These are phyloP conservation scores for Plecotus auritus DNA, from an alignment of 2,113 vertebrate species.

Conservation along the genomic window DNA sequence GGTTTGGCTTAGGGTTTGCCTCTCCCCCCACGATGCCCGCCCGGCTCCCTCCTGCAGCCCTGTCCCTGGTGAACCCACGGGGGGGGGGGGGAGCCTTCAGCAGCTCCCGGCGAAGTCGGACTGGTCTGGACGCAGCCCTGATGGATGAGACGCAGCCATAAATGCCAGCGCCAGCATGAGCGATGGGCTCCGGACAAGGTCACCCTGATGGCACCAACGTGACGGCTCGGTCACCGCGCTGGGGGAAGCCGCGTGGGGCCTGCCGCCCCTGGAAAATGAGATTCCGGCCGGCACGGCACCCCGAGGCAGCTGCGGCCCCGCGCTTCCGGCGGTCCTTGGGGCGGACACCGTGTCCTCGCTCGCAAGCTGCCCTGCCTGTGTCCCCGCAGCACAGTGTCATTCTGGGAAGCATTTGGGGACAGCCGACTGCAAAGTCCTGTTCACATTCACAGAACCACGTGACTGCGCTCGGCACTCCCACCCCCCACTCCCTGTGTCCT, in stretches of 20 bases:
- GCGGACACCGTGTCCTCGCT: rapidly evolving
- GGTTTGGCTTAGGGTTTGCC: background rate
- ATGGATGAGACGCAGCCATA: rapidly evolving
- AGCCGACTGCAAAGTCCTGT: background rate
- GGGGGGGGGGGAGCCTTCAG: background rate
- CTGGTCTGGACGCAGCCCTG: background rate
- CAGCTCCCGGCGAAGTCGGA: background rate
- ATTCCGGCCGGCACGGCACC: rapidly evolving
- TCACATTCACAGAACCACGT: background rate
- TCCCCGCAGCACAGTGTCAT: background rate
- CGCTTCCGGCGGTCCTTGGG: rapidly evolving
- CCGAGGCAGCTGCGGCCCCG: background rate
- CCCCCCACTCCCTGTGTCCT: too few relatives aligned
- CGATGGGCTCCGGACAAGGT: background rate
- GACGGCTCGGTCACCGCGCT: rapidly evolving
- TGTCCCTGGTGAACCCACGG: background rate
- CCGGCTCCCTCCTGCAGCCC: too few relatives aligned
- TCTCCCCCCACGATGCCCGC: rapidly evolving
- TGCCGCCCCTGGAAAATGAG: background rate
- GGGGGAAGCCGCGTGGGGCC: rapidly evolving
- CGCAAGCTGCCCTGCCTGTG: background rate
- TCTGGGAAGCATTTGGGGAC: background rate
- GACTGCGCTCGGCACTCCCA: background rate
- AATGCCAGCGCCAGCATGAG: background rate
- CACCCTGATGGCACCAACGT: background rate